Evolutionary conservation across 1,140 invertebrate genomes (phyloP), one percentile per base, ranked within the genome.

Genomic region (Archivesica marissinica): DNA sequence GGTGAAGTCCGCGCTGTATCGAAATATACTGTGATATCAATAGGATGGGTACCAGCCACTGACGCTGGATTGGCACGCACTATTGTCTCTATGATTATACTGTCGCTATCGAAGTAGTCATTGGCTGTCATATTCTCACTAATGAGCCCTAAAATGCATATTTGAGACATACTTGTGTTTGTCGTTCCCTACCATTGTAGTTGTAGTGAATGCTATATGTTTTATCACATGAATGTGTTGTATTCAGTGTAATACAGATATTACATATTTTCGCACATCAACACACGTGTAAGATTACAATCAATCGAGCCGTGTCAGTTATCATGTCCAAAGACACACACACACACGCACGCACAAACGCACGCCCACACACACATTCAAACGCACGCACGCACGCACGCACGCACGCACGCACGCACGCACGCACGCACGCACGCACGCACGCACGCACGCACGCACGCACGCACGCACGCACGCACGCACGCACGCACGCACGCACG

Each of bases 361-460:
- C 17, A 64, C n/a, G 61, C 9, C 76, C 15, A 59, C 11, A 84
- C 20, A 77, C 13, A 85, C n/a, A 78, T 0, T n/a, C 25, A 59
- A 23, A 70, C 7, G 38, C 17, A 54, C 44, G 79, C 11, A 68
- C n/a, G 30, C 2, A 79, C 52, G 61, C 9, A 86, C 20, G 44
- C 0, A 70, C 41, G 44, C 13, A 74, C 35, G 50, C 7, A 41
- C 17, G 56, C 20, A 68, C 39, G 79, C 30, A 78, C 56, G 79
- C 47, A 77, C n/a, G 52, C 20, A 79, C 44, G 70, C 44, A 79
- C 44, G 54, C 47, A 78, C 44, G 70, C 35, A 59, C 23, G 30
- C 35, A 44, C 20, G 77, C 13, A 84, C 52, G 47, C 3, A 50
- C 30, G 47, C 11, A 66, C 39, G 61, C 23, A 84, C n/a, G 77